phyloP scores from a whole-genome alignment of 2,797 vertebrate genomes.

The Sciurus carolinensis region DNA sequence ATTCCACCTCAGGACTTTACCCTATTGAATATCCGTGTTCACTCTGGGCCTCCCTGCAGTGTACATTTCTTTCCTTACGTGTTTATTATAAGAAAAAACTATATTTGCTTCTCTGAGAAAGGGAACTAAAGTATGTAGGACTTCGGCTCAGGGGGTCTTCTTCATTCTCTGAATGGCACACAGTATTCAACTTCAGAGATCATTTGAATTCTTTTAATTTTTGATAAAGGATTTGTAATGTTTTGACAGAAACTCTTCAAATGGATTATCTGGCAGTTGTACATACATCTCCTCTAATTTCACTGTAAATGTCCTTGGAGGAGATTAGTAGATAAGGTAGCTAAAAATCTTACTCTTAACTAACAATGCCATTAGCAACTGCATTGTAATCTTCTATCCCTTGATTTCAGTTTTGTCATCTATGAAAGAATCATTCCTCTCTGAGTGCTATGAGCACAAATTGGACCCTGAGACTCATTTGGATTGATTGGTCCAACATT shows the following conservation, averaged over 20 bases:
- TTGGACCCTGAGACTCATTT: not conserved
- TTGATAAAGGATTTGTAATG: not conserved
- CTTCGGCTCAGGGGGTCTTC: conserved; percentile 75
- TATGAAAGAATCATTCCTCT: not conserved
- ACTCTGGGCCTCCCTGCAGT: conserved; percentile 87
- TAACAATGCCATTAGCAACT: not conserved
- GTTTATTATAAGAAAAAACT: conserved; percentile 87
- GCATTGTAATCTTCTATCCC: no score
- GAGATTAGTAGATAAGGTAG: not conserved
- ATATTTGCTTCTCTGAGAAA: conserved; percentile 81
- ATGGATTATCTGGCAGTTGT: not conserved
- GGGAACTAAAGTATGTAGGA: conserved; percentile 85
- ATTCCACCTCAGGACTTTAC: conserved; percentile 82
- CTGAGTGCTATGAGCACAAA: not conserved
- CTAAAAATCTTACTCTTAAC: not conserved
- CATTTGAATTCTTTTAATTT: conserved; percentile 8
- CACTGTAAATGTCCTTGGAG: not conserved
- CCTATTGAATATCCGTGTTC: conserved; percentile 81
- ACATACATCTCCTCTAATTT: not conserved
- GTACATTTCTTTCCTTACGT: conserved; percentile 86
- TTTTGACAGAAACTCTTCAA: not conserved
- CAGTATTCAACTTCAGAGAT: conserved; percentile 68
- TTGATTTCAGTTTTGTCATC: not conserved
- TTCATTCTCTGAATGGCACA: conserved; percentile 76
- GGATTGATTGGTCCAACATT: not conserved